Conservation (phyloP, 2,797 vertebrate genomes). For the Acanthiza pusilla region DNA sequence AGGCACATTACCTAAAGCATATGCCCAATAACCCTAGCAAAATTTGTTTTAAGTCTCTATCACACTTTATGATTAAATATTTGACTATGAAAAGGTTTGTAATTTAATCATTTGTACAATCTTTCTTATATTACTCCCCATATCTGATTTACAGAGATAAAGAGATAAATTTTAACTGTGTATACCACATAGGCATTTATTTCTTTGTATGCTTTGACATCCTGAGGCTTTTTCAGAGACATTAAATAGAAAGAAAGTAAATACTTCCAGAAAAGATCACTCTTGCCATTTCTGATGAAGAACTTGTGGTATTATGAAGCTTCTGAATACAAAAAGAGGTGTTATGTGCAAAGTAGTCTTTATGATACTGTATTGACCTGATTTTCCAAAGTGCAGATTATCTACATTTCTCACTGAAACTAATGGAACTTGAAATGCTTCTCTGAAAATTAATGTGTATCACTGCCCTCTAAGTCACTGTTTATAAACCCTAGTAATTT, state of each 20-base stretch:
- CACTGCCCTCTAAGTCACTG: background rate
- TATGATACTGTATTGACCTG: background rate
- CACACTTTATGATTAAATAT: background rate
- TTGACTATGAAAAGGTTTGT: background rate
- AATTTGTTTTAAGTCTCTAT: conserved; percentile 20
- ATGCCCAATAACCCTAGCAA: background rate
- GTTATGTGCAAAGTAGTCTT: background rate
- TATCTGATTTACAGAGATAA: background rate
- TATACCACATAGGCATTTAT: background rate
- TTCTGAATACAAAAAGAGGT: background rate
- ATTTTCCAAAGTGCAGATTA: conserved; percentile 8
- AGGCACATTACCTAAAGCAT: conserved; percentile 6
- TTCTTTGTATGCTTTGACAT: background rate
- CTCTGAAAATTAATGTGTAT: conserved; percentile 41
- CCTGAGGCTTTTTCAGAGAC: background rate
- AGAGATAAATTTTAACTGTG: conserved; percentile 4
- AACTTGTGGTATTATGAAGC: background rate
- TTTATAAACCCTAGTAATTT: conserved; percentile 10
- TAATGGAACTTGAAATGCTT: conserved; percentile 26
- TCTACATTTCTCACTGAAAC: background rate
- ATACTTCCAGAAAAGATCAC: background rate
- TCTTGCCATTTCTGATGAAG: background rate
- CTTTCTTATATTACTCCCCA: background rate
- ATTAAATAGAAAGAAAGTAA: background rate
- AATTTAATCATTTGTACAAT: conserved; percentile 24